phyloP scores from a whole-genome alignment of 2,888 invertebrate species.

The Luperina nickerlii region DNA sequence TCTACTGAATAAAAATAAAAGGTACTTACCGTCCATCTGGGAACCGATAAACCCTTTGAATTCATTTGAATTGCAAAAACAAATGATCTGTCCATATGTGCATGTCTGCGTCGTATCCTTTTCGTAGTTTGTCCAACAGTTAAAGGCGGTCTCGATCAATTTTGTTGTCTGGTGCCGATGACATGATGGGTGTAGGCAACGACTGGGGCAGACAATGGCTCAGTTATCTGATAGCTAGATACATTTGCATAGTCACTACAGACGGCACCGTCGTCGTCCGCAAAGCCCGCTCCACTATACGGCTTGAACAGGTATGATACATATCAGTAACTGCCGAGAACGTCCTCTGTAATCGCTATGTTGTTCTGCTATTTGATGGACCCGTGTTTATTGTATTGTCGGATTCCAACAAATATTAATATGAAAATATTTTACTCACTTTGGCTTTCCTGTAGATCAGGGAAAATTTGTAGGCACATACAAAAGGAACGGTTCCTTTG shows the following conservation, averaged over 20 bases:
- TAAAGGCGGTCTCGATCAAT: constrained; percentile 59
- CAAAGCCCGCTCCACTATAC: constrained; percentile 3
- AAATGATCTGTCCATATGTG: constrained; percentile 44
- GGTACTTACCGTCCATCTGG: background rate
- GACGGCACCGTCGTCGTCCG: constrained; percentile 3
- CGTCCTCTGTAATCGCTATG: background rate
- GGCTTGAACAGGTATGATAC: constrained; percentile 19
- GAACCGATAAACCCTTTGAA: constrained; percentile 33
- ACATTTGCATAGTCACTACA: constrained; percentile 30
- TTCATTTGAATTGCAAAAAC: constrained; percentile 48
- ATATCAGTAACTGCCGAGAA: background rate
- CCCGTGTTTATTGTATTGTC: background rate
- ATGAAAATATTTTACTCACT: background rate
- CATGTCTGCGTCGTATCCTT: constrained; percentile 17
- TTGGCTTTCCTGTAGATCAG: background rate
- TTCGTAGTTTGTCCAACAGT: constrained; percentile 42
- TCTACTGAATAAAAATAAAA: constrained; percentile 35
- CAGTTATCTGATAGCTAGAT: constrained; percentile 38
- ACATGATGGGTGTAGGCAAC: constrained; percentile 67
- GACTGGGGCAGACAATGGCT: constrained; percentile 55
- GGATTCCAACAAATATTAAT: background rate
- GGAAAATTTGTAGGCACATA: background rate
- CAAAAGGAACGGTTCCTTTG: background rate
- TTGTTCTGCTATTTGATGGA: background rate
- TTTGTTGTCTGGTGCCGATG: constrained; percentile 70